A percentile compares a stretch with the other conserved stretches of the same genome.
These are phyloP conservation scores for Sycophila texana DNA, from an alignment of 2,888 invertebrate genomes.

Conservation along the genomic window DNA sequence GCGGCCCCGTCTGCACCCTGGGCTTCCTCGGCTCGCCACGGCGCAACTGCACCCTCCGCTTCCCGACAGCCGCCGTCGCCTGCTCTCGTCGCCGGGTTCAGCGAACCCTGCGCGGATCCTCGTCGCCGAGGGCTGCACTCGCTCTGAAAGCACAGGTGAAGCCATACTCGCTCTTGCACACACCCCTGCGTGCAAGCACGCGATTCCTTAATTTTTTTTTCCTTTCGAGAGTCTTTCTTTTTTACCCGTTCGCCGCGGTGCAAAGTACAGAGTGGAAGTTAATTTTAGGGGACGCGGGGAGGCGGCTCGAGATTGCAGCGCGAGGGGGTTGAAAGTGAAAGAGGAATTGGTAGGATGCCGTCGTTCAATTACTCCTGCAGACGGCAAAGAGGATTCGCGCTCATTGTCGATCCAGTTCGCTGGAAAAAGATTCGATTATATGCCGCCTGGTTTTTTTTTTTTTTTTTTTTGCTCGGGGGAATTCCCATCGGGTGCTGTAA, in stretches of 20 bases:
- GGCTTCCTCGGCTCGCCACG: no score
- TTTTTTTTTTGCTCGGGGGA: not conserved
- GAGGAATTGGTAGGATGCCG: slow-evolving; percentile 21
- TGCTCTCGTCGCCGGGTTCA: not conserved
- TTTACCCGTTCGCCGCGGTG: not conserved
- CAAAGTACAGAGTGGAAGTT: slow-evolving; percentile 13
- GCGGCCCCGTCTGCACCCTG: slow-evolving; percentile 55
- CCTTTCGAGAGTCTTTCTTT: not conserved
- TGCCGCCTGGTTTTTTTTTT: not conserved
- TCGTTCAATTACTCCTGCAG: slow-evolving; percentile 33
- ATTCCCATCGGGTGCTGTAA: not conserved
- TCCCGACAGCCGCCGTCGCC: not conserved
- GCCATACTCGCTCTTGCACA: not conserved
- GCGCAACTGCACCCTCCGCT: no score
- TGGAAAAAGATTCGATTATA: slow-evolving; percentile 11
- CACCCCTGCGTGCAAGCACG: not conserved
- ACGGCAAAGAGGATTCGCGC: slow-evolving; percentile 13
- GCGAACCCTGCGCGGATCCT: not conserved
- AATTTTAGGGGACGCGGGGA: not conserved
- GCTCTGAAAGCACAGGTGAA: not conserved
- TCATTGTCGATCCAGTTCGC: slow-evolving; percentile 40
- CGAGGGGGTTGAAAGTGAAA: slow-evolving; percentile 14
- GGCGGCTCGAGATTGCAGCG: not conserved
- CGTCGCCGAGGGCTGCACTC: not conserved
- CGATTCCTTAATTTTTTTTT: not conserved